Conservation (phyloP, 2,888 invertebrate species). For the Melitaea athalia region DNA sequence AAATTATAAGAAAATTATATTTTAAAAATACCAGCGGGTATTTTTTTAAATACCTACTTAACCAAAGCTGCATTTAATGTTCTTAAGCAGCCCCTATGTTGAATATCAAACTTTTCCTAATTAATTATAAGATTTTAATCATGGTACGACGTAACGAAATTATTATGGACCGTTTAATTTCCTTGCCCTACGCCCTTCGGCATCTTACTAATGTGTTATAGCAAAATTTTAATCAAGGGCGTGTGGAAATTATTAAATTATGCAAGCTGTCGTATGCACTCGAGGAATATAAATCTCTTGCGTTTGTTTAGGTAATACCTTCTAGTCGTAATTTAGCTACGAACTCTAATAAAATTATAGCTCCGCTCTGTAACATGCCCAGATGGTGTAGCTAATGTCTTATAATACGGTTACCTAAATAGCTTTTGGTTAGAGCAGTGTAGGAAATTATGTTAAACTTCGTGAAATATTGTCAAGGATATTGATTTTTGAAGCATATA, state of each 20-base stretch:
- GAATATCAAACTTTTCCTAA: constrained; percentile 69
- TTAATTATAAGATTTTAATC: constrained; percentile 80
- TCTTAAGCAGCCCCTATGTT: constrained; percentile 47
- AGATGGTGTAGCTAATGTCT: constrained; percentile 46
- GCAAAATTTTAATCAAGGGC: constrained; percentile 81
- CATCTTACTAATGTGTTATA: constrained; percentile 76
- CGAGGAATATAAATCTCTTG: constrained; percentile 69
- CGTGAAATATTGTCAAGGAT: constrained; percentile 25
- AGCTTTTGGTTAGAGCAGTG: constrained; percentile 44
- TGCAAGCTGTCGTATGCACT: constrained; percentile 81
- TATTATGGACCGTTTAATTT: constrained; percentile 81
- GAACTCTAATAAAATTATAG: constrained; percentile 52
- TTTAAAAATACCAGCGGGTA: background rate
- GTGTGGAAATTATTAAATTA: constrained; percentile 79
- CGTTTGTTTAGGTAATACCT: constrained; percentile 65
- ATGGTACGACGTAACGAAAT: constrained; percentile 75
- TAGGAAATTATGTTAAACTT: constrained; percentile 35
- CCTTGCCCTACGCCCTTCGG: constrained; percentile 70
- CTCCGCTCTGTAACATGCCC: constrained; percentile 42
- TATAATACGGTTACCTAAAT: constrained; percentile 44
- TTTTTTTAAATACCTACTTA: constrained; percentile 8
- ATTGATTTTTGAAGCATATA: constrained; percentile 10
- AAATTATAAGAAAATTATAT: too few relatives aligned
- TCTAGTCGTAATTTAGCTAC: constrained; percentile 49
- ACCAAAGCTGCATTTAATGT: constrained; percentile 53